Evolutionary conservation across 1,140 invertebrate genomes (phyloP), one percentile per base, ranked within the genome.

Genomic region (Oscheius sp.): DNA sequence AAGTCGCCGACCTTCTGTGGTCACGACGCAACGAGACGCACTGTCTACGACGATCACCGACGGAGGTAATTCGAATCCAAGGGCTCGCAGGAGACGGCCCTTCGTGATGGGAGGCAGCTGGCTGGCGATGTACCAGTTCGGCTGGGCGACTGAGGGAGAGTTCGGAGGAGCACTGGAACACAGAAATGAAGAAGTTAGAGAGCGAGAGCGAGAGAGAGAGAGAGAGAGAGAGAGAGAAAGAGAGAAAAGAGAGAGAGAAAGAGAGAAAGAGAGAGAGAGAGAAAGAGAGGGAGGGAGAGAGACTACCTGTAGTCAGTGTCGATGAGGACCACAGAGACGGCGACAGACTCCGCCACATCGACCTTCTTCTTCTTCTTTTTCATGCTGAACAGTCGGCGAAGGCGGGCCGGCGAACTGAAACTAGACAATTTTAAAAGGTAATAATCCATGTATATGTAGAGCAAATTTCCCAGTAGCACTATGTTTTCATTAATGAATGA

Each of bases 351-450:
- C 65, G 32, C 49, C 7, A 55, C 4, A 7, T 55, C n/a, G n/a
- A n/a, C 52, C 68, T 71, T 71, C 68, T 68, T 70, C 65, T 71
- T 69, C 2, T 69, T 69, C 35, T 52, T 20, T 29, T 71, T 71
- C 29, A 71, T 34, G 23, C 68, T 70, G 38, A 71, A 71, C 20
- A 71, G 38, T 4, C 68, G 68, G 7, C 68, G 68, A 20, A 71
- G 45, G n/a, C 65, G 63, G 23, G 68, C 65, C 29, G 68, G 68
- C 10, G 68, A 71, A 34, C 68, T 71, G 65, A 66, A 67, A 58
- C 13, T 68, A 10, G 28, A n/a, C 10, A 35, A 63, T 13, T 63
- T 42, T 63, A 13, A 34, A 32, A 4, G 31, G 36, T 32, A 34
- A 34, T 7, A 20, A 26, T 23, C 38, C 38, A 42, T 10, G 38